Conservation (phyloP, 2,888 invertebrate genomes). For the Stramonita haemastoma region DNA sequence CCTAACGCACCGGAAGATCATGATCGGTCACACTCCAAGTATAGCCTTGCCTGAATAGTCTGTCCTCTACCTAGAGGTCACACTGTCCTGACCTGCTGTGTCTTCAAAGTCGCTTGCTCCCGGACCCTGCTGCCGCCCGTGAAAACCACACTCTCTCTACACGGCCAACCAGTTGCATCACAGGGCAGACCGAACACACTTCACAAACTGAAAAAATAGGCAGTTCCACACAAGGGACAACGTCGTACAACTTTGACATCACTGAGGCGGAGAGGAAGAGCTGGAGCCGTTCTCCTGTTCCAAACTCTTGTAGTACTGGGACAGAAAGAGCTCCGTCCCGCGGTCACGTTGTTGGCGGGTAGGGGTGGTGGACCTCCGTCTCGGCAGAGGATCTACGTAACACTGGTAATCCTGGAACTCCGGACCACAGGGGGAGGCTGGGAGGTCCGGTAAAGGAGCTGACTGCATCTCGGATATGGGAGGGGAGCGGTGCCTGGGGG, state of each 20-base stretch:
- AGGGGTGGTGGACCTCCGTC: not conserved
- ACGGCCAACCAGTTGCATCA: not conserved
- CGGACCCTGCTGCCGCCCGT: too few species aligned
- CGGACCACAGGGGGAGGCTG: not conserved
- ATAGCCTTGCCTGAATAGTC: too few species aligned
- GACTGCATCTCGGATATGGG: constrained; percentile 20
- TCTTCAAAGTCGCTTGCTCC: not conserved
- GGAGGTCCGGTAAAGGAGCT: constrained; percentile 12
- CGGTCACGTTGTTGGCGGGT: not conserved
- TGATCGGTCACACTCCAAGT: not conserved
- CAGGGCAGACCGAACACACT: not conserved
- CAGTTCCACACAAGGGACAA: not conserved
- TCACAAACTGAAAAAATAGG: not conserved
- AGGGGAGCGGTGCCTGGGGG: not conserved
- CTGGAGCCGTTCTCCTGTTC: constrained; percentile 2
- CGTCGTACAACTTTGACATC: not conserved
- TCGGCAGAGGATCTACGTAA: not conserved
- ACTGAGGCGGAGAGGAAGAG: not conserved
- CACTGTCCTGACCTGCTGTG: too few species aligned
- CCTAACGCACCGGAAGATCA: not conserved
- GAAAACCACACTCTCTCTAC: too few species aligned
- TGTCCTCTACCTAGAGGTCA: too few species aligned
- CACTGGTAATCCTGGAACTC: constrained; percentile 29
- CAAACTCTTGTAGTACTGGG: constrained; percentile 26
- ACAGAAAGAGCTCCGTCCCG: constrained; percentile 19